These are phyloP conservation scores for Eudasyphora cyanicolor DNA, from an alignment of 2,888 invertebrate species.

Conservation along the genomic window DNA sequence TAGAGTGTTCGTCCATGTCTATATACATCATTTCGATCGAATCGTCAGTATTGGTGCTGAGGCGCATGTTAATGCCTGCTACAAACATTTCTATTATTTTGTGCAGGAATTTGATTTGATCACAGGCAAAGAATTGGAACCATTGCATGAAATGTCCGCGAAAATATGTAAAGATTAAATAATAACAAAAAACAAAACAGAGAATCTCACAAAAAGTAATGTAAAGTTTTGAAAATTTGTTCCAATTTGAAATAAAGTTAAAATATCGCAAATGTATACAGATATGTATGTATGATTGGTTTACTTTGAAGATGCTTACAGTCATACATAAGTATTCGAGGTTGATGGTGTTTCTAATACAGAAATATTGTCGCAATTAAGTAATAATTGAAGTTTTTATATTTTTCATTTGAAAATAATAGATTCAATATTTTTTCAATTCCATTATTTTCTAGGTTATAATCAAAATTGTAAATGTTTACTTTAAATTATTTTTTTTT, in stretches of 20 bases:
- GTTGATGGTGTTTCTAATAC: too few species aligned
- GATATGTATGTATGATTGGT: too few species aligned
- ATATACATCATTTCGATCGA: constrained; percentile 96
- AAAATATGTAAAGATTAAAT: constrained; percentile 85
- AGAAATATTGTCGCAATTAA: too few species aligned
- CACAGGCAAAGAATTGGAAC: constrained; percentile 91
- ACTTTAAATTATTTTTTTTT: too few species aligned
- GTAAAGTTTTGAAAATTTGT: constrained; percentile 12
- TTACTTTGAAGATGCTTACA: too few species aligned
- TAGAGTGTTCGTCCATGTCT: constrained; percentile 95
- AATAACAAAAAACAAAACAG: constrained; percentile 49
- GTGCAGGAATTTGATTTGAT: constrained; percentile 92
- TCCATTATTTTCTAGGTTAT: too few species aligned
- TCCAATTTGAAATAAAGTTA: constrained; percentile 11
- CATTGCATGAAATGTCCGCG: constrained; percentile 88
- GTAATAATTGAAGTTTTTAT: too few species aligned
- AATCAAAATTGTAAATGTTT: too few species aligned
- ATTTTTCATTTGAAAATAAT: too few species aligned
- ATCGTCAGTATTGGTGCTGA: constrained; percentile 93
- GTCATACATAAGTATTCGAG: too few species aligned
- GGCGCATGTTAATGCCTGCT: constrained; percentile 95
- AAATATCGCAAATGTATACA: neutral
- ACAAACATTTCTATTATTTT: constrained; percentile 96
- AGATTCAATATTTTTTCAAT: too few species aligned
- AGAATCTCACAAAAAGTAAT: constrained; percentile 19